phyloP scores from a whole-genome alignment of 2,113 vertebrate species.

The Porphyrio hochstetteri region DNA sequence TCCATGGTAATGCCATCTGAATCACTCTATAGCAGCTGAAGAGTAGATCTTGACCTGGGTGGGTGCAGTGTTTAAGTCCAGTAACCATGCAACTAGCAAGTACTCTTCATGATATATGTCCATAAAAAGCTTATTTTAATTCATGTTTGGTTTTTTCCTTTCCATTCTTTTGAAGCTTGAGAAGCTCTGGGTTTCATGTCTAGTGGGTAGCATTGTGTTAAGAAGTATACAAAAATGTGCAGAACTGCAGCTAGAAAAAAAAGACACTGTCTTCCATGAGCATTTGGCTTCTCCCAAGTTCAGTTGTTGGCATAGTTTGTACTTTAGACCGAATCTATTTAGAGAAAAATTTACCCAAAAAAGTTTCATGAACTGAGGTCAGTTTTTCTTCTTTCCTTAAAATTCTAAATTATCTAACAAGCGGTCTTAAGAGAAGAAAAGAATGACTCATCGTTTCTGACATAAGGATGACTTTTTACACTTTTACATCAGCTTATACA shows the following conservation, averaged over 20 bases:
- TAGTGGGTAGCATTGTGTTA: background rate
- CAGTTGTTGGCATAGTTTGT: background rate
- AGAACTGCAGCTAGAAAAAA: background rate
- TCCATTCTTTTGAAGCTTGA: background rate
- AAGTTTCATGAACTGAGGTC: background rate
- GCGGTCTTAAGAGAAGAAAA: background rate
- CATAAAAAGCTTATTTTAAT: background rate
- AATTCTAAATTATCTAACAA: background rate
- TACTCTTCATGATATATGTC: background rate
- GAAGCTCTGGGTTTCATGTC: background rate
- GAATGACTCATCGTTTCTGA: background rate
- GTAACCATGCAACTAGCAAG: constrained; percentile 47
- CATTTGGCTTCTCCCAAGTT: background rate
- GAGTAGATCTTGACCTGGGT: constrained; percentile 42
- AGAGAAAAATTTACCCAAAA: background rate
- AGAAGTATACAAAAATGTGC: background rate
- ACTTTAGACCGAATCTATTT: background rate
- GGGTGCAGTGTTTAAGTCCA: constrained; percentile 29
- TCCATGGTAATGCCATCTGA: constrained; percentile 55
- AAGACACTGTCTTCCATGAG: background rate
- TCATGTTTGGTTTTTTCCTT: background rate
- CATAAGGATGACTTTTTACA: background rate
- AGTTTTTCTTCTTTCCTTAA: background rate
- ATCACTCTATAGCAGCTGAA: constrained; percentile 43
- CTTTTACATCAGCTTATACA: background rate